Evolutionary conservation across 2,797 vertebrate species (phyloP).

Genomic region (Poeciliopsis infans): DNA sequence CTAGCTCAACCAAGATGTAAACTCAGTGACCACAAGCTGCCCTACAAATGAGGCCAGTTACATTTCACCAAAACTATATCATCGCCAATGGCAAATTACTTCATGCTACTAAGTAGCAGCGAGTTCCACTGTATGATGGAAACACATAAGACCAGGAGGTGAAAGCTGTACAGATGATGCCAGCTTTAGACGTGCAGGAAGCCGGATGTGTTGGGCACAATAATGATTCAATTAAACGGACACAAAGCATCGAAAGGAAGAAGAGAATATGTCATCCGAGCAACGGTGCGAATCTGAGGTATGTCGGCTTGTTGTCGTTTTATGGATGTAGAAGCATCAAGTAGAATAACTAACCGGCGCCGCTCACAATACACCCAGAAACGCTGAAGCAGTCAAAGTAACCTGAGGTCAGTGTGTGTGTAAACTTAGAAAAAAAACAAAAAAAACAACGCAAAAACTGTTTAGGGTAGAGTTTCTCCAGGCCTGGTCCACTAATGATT

Average conservation of each 20-base stretch:
- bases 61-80: not conserved
- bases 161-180: conserved; percentile 26
- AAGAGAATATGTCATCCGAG: conserved; percentile 28
- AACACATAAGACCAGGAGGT: conserved; percentile 4
- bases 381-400: not conserved
- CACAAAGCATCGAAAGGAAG: conserved; percentile 39
- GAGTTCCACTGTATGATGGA: not conserved
- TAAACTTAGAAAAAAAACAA: not conserved
- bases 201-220: not conserved
- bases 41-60: not conserved
- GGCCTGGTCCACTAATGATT: conserved; percentile 47
- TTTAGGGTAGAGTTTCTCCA: conserved; percentile 34
- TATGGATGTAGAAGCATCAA: not conserved
- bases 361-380: not conserved
- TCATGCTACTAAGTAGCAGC: not conserved
- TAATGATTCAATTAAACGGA: conserved; percentile 35
- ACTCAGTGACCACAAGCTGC: not conserved
- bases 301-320: conserved; percentile 1
- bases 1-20: not conserved
- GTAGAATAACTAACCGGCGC: not conserved
- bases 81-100: not conserved
- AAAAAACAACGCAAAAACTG: conserved; percentile 1
- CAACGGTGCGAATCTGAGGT: conserved; percentile 32
- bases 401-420: not conserved
- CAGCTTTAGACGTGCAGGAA: conserved; percentile 12